These are phyloP conservation scores for Podiceps cristatus DNA, from an alignment of 2,113 vertebrate genomes.

Conservation along the genomic window DNA sequence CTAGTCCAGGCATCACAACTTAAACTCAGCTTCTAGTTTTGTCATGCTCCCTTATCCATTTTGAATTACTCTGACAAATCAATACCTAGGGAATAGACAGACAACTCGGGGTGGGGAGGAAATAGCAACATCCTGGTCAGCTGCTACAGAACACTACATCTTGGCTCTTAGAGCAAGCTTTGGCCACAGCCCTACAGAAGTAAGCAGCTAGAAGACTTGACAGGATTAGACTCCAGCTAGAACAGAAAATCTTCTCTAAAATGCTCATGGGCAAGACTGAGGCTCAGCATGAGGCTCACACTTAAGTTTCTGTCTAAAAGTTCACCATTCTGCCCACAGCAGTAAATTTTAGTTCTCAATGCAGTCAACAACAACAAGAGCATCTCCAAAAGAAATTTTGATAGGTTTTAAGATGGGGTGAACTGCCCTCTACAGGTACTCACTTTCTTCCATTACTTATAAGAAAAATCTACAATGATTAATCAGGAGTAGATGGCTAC, in stretches of 20 bases:
- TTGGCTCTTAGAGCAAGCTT: background rate
- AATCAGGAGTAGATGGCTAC: background rate
- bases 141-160: background rate
- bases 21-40: background rate
- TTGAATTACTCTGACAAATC: background rate
- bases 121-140: background rate
- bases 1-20: background rate
- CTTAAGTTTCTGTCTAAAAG: background rate
- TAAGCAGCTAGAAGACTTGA: background rate
- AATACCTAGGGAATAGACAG: background rate
- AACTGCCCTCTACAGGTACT: conserved; percentile 20
- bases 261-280: background rate
- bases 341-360: background rate
- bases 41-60: background rate
- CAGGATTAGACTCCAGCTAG: background rate
- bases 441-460: background rate
- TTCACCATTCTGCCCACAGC: background rate
- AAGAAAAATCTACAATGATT: background rate
- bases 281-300: background rate
- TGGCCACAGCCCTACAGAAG: background rate
- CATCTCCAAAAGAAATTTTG: background rate
- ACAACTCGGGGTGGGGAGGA: background rate
- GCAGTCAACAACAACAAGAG: background rate
- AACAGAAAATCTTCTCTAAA: background rate
- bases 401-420: background rate